Evolutionary conservation across 1,140 invertebrate species (phyloP), one percentile per base, ranked within the genome.

Genomic region (Chironomus striatipennis): DNA sequence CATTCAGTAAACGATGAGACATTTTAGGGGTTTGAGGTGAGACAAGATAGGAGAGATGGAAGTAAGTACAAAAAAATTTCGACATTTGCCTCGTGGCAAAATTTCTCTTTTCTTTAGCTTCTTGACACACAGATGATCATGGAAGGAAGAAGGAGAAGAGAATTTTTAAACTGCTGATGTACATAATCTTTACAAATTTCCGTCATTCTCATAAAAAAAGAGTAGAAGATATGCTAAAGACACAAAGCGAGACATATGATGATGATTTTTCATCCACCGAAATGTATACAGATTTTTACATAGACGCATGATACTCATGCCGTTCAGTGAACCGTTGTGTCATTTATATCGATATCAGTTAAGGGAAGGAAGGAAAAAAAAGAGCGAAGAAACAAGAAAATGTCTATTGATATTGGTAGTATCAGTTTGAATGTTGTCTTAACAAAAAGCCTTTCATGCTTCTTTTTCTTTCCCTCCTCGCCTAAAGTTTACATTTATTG

Each of bases 251-350:
- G 47, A 57, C 47, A 57, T 57, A 57, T 57, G 47, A 57, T 10
- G 12, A 57, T 57, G 47, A 57, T 57, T 57, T 57, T 57, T 57
- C 47, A 57, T 10, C n/a, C n/a, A n/a, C n/a, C n/a, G n/a, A n/a
- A n/a, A n/a, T n/a, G n/a, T n/a, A n/a, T n/a, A n/a, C n/a, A n/a
- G n/a, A n/a, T n/a, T n/a, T n/a, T n/a, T n/a, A 1, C 10, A 57
- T n/a, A 15, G 12, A 15, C 47, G 47, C 12, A 15, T 57, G 47
- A n/a, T n/a, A n/a, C 5, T 12, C 12, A 5, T 20, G 6, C 8
- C 65, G 65, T 70, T 70, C 65, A 70, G 17, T 70, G 65, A 70
- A 70, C 65, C 18, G 65, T 70, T 70, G 18, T 70, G 6, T 70
- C 17, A 70, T 20, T 70, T 20, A 3, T 17, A 70, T 15, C 47